Conservation (phyloP, 2,797 vertebrate genomes). For the Melanotaenia nigrans region DNA sequence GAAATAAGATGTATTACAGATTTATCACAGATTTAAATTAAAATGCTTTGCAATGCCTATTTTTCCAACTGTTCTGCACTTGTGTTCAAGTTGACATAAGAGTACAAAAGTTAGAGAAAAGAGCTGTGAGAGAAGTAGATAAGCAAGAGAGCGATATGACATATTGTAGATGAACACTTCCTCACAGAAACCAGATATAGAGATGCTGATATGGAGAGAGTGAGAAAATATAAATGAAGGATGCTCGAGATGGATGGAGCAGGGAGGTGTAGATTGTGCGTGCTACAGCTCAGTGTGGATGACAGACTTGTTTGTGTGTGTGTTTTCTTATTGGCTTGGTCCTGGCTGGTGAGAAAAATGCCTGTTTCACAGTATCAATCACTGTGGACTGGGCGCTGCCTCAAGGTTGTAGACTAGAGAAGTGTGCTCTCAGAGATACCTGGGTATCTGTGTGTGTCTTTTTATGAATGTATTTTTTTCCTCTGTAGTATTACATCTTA, state of each 20-base stretch:
- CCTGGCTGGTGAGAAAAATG: slow-evolving; percentile 43
- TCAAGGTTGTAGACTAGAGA: slow-evolving; percentile 58
- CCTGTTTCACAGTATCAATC: slow-evolving; percentile 61
- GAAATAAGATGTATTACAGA: slow-evolving; percentile 7
- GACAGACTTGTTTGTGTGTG: slow-evolving; percentile 52
- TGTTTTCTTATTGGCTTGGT: slow-evolving; percentile 44
- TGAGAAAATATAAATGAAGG: slow-evolving; percentile 56
- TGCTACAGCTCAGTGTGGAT: slow-evolving; percentile 48
- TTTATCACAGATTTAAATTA: not conserved
- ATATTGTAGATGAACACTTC: slow-evolving; percentile 49
- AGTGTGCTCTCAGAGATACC: slow-evolving; percentile 32
- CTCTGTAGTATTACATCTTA: slow-evolving; percentile 7
- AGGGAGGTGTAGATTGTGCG: slow-evolving; percentile 52
- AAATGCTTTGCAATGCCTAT: slow-evolving; percentile 7
- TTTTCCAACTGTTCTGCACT: slow-evolving; percentile 13
- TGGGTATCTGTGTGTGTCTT: slow-evolving; percentile 24
- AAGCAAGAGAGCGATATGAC: slow-evolving; percentile 38
- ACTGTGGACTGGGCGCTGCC: slow-evolving; percentile 61
- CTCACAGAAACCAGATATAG: slow-evolving; percentile 46
- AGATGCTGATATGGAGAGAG: slow-evolving; percentile 50
- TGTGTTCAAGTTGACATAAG: slow-evolving; percentile 25
- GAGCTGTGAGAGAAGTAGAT: slow-evolving; percentile 38
- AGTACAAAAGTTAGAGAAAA: slow-evolving; percentile 11
- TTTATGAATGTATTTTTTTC: slow-evolving; percentile 14
- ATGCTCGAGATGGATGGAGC: slow-evolving; percentile 57